A percentile compares a stretch with the other conserved stretches of the same genome.
These are phyloP conservation scores for Sitta europaea DNA, from an alignment of 2,113 vertebrate genomes.

Conservation along the genomic window DNA sequence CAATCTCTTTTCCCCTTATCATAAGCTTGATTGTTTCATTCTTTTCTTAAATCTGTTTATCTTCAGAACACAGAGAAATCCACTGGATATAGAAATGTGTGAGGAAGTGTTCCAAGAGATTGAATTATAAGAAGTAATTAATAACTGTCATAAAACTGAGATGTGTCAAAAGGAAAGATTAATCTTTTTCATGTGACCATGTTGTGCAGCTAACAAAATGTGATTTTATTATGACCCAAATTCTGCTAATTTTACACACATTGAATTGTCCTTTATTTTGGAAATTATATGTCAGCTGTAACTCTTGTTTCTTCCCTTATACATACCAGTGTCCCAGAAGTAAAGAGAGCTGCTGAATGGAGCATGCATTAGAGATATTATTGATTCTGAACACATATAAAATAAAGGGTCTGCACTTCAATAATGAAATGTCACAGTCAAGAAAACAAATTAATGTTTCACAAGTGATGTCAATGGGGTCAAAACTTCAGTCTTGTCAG, in stretches of 20 bases:
- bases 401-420: neutral
- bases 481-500: neutral
- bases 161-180: neutral
- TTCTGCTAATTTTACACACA: neutral
- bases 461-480: neutral
- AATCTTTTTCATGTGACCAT: neutral
- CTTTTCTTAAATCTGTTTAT: neutral
- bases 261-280: neutral
- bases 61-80: neutral
- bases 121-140: neutral
- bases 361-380: neutral
- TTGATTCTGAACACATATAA: neutral
- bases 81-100: neutral
- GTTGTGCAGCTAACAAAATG: neutral
- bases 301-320: neutral
- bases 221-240: neutral
- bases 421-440: neutral
- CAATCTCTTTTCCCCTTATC: neutral
- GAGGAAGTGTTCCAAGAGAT: neutral
- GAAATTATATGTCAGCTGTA: neutral
- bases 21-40: neutral
- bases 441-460: slow-evolving; percentile 1
- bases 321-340: neutral
- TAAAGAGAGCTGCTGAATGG: neutral
- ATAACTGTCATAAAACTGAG: neutral